Conservation (phyloP, 2,797 vertebrate genomes). For the Sebastes cheni region DNA sequence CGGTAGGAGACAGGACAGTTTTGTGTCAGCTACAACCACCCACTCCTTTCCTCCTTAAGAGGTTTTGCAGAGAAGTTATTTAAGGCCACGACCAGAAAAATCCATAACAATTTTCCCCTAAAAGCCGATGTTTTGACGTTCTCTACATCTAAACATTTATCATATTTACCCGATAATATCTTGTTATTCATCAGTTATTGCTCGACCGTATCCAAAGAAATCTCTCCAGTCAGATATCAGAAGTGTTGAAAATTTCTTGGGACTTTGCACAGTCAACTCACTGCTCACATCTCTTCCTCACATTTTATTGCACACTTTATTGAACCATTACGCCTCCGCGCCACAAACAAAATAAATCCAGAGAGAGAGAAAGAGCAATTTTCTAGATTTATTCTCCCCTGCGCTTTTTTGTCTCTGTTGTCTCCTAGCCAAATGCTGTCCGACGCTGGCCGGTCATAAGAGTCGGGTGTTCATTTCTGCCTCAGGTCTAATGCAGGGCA, state of each 20-base stretch:
- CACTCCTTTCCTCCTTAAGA: neutral
- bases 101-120: neutral
- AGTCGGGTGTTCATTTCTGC: constrained; percentile 63
- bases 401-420: constrained; percentile 32
- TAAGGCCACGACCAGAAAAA: neutral
- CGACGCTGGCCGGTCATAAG: constrained; percentile 26
- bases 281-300: constrained; percentile 25
- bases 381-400: constrained; percentile 49
- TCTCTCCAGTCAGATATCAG: neutral
- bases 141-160: neutral
- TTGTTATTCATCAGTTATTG: neutral
- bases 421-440: constrained; percentile 32
- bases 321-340: constrained; percentile 56
- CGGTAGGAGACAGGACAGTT: neutral
- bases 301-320: constrained; percentile 63
- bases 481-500: constrained; percentile 61
- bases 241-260: neutral
- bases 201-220: neutral
- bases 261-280: constrained; percentile 35
- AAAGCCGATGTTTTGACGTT: neutral
- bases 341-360: constrained; percentile 62
- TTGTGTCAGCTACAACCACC: neutral
- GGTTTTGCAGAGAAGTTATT: neutral
- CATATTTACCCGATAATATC: neutral
- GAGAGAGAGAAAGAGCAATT: constrained; percentile 43